These are phyloP conservation scores for Molossus molossus DNA, from an alignment of 2,797 vertebrate genomes.

Conservation along the genomic window DNA sequence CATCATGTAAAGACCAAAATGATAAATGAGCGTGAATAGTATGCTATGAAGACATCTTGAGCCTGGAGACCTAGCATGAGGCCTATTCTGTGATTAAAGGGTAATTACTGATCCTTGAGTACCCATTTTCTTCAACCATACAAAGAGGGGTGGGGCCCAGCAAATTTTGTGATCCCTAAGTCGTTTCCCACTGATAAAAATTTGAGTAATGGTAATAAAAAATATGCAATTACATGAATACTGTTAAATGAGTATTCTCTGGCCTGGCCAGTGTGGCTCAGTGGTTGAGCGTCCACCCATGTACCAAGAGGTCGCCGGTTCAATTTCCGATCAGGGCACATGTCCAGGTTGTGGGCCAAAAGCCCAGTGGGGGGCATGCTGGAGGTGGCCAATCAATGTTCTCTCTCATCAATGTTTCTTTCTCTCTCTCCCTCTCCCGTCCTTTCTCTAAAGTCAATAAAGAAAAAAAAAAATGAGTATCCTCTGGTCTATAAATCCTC, in stretches of 20 bases:
- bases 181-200: constrained; percentile 17
- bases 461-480: neutral
- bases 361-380: no score
- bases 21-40: constrained; percentile 19
- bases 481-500: neutral
- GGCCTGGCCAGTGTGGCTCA: neutral
- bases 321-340: no score
- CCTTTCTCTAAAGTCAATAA: no score
- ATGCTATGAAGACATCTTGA: neutral
- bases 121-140: neutral
- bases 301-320: no score
- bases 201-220: neutral
- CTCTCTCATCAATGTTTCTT: no score
- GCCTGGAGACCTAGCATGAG: neutral
- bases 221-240: neutral
- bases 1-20: neutral
- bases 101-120: neutral
- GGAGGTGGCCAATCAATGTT: no score
- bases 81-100: neutral
- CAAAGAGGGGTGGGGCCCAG: neutral
- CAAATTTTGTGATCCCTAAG: neutral
- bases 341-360: no score
- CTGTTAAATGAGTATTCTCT: neutral
- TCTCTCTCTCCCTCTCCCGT: no score
- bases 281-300: no score